Evolutionary conservation across 1,140 invertebrate species (phyloP), one percentile per base, ranked within the genome.

Genomic region (Trigoniulus corallinus): DNA sequence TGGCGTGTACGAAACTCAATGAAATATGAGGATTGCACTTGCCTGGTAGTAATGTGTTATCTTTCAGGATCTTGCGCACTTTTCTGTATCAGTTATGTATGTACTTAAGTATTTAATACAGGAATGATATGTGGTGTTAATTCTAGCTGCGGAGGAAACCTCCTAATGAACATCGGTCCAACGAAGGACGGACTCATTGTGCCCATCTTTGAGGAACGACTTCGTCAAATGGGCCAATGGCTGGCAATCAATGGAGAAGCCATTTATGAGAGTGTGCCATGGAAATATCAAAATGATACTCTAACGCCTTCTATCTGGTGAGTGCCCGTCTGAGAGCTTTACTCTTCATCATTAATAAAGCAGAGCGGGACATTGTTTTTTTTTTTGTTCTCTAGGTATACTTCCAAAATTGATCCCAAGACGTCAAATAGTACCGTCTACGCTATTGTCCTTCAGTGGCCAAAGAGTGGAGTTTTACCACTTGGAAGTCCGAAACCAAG

Each of bases 151-250:
- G 85, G 85, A 65, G 88, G 87, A 74, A 95, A 95, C 67, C 69
- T 88, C 10, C 62, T 94, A 7, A 77, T 95, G 57, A 95, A 95
- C 64, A 74, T 95, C 21, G 88, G 91, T 1, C 91, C 92, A 12
- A 88, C 88, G 1, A 82, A 81, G 60, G 84, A 91, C 57, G 92
- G 92, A 1, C 79, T 74, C 2, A 93, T 97, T 50, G 61, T 73
- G 10, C 83, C 88, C 7, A 87, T 97, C 59, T 94, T 85, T 66
- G 79, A 95, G 71, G 88, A 96, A 61, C 71, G 91, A 52, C 69
- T 97, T 0, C 62, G 72, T 1, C 63, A 74, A 56, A 57, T 68
- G 65, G 80, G 81, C 37, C 52, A 63, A 12, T 94, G 89, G 88
- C 64, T 97, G 3, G 58, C 70, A 12, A 65, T 82, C 1, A 95